These are phyloP conservation scores for Sander vitreus DNA, from an alignment of 2,113 vertebrate species.

Conservation along the genomic window DNA sequence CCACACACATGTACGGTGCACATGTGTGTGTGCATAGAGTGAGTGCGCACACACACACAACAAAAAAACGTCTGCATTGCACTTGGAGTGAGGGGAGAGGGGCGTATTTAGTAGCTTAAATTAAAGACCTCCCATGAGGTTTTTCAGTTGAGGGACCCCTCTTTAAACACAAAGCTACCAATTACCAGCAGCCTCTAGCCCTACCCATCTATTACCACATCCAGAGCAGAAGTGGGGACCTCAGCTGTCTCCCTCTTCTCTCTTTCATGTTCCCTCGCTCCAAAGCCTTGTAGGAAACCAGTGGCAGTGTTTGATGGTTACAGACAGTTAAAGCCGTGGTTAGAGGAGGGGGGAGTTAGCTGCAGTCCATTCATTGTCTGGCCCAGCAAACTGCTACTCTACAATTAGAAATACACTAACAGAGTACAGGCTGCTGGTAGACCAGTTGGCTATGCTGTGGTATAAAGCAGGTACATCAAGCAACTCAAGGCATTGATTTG, in stretches of 20 bases:
- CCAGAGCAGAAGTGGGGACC: constrained; percentile 62
- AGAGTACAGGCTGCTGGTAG: constrained; percentile 31
- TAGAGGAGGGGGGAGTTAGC: constrained; percentile 2
- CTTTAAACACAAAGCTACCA: constrained; percentile 68
- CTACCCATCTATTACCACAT: constrained; percentile 71
- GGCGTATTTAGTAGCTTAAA: constrained; percentile 59
- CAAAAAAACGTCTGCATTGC: background rate
- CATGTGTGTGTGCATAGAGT: background rate
- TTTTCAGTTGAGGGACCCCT: constrained; percentile 61
- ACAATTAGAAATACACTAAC: constrained; percentile 42
- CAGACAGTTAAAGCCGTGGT: constrained; percentile 54
- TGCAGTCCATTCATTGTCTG: constrained; percentile 55
- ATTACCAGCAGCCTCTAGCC: constrained; percentile 58
- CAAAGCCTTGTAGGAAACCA: constrained; percentile 69
- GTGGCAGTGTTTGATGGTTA: constrained; percentile 69
- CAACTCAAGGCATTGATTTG: constrained; percentile 1
- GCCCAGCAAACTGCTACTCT: constrained; percentile 9
- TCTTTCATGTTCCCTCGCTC: constrained; percentile 60
- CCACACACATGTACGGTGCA: background rate
- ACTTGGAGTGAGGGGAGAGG: constrained; percentile 30
- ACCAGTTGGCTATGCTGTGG: constrained; percentile 11
- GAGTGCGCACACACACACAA: constrained; percentile 5
- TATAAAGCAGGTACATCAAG: constrained; percentile 19
- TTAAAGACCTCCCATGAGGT: constrained; percentile 76
- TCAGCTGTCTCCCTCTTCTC: constrained; percentile 62